Conservation (phyloP, 2,888 invertebrate species). For the Boloria euphrosyne region DNA sequence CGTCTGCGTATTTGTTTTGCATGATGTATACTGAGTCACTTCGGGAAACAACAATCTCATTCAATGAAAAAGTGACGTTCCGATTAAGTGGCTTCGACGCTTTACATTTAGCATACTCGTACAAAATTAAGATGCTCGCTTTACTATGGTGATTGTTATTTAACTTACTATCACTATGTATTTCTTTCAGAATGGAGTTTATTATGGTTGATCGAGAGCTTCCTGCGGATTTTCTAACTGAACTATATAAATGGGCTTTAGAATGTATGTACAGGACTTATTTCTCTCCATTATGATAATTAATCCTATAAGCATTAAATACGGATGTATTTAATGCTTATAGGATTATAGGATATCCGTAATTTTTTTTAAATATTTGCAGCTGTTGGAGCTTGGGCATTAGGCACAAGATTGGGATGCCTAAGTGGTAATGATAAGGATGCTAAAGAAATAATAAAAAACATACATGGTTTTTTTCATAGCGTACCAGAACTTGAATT, state of each 20-base stretch:
- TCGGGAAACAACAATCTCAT: slow-evolving; percentile 68
- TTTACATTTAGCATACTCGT: slow-evolving; percentile 29
- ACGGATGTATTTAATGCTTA: neutral
- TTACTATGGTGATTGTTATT: neutral
- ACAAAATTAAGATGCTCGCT: slow-evolving; percentile 10
- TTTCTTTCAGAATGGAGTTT: slow-evolving; percentile 83
- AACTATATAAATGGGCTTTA: slow-evolving; percentile 90
- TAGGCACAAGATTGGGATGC: slow-evolving; percentile 91
- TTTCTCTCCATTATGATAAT: slow-evolving; percentile 14
- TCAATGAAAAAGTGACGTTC: slow-evolving; percentile 62
- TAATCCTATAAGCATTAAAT: neutral
- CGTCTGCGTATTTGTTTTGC: slow-evolving; percentile 74
- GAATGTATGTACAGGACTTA: slow-evolving; percentile 85
- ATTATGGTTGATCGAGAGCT: slow-evolving; percentile 84
- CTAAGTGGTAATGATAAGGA: slow-evolving; percentile 86
- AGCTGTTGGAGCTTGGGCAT: slow-evolving; percentile 91
- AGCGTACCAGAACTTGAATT: slow-evolving; percentile 89
- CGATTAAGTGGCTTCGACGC: slow-evolving; percentile 55
- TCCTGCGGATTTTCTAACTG: slow-evolving; percentile 86
- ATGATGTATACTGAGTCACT: slow-evolving; percentile 67
- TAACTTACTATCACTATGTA: neutral
- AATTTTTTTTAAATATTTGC: slow-evolving; percentile 41
- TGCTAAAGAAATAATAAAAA: slow-evolving; percentile 88
- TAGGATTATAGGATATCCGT: too few relatives aligned
- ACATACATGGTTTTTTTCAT: slow-evolving; percentile 89